Conservation (phyloP, 2,797 vertebrate genomes). For the Nannoperca obscura region DNA sequence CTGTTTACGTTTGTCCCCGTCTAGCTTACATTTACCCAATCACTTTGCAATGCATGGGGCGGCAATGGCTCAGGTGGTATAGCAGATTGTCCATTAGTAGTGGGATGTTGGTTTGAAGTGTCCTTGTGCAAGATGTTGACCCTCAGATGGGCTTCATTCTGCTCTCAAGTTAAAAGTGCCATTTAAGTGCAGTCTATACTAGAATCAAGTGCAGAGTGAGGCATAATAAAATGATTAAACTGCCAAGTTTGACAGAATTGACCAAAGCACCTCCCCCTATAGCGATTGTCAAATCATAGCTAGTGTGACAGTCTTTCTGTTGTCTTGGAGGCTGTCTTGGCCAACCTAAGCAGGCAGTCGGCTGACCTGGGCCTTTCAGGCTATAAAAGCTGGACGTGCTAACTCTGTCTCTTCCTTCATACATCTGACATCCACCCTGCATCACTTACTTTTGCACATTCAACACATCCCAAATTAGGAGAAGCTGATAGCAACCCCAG, state of each 20-base stretch:
- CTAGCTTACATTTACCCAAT: conserved; percentile 10
- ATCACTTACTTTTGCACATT: neutral
- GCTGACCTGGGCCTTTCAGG: neutral
- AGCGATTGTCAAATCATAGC: neutral
- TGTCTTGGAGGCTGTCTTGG: neutral
- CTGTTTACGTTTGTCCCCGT: conserved; percentile 6
- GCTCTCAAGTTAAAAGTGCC: neutral
- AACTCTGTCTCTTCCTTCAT: neutral
- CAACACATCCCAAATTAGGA: too few relatives aligned
- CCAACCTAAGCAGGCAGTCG: neutral
- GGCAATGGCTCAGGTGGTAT: conserved; percentile 38
- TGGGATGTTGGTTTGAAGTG: conserved; percentile 11
- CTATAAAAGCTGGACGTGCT: neutral
- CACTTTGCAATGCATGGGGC: neutral
- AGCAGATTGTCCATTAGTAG: conserved; percentile 24
- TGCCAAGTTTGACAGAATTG: neutral
- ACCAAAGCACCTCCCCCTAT: too few relatives aligned
- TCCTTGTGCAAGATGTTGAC: conserved; percentile 23
- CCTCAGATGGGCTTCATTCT: conserved; percentile 18
- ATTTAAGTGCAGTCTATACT: neutral
- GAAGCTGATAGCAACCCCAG: too few relatives aligned
- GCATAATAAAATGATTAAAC: neutral
- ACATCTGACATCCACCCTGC: neutral
- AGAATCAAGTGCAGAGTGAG: neutral
- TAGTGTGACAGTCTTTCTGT: neutral